Base-by-base conservation (phyloP, 37 sponge, comb jelly and placozoan genomes). In the Tethya wilhelma region DNA sequence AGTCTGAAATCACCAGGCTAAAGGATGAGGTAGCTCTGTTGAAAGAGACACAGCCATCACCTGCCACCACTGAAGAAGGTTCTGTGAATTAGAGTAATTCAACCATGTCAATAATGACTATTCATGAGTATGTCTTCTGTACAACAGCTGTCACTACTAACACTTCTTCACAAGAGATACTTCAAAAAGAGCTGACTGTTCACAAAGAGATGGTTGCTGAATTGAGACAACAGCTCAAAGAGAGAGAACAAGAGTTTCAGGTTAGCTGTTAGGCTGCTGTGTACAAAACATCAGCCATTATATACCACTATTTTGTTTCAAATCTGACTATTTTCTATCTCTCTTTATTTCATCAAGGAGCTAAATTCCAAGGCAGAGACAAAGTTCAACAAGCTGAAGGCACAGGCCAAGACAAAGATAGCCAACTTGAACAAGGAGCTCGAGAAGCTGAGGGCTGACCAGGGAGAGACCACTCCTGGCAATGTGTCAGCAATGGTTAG, bases 371-470 rank as follows among this genome's bases (percentile, higher is more conserved):
- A 83, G 55, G 89, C 84, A 66, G 89, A 89, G 74, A 49, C 65
- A 29, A 89, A 89, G 68, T 89, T 89, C 74, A 89, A 78, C 72
- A 82, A 77, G 42, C 77, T 89, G 19, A 82, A 77, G 65, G 32
- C 58, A 8, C 89, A 89, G 65, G 89, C 89, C 58, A 89, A 89
- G 66, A 64, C 43, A 19, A 89, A 89, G 79, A 83, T 89, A 66
- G 53, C 79, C 22, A 36, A 44, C 9, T 79, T 89, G 14, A 82
- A 44, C 32, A 49, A 58, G 20, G 79, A 89, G 44, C 78, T 89
- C 55, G 89, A 89, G 68, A 71, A 73, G 57, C 56, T 78, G 59
- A 78, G 49, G 57, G 79, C 25, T 41, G 79, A 78, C 42, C 37
- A 56, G 39, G 78, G 78, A 58, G 85, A 38, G 2, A 14, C 8